Evolutionary conservation across 2,888 invertebrate genomes (phyloP).

Genomic region (Leucania comma): DNA sequence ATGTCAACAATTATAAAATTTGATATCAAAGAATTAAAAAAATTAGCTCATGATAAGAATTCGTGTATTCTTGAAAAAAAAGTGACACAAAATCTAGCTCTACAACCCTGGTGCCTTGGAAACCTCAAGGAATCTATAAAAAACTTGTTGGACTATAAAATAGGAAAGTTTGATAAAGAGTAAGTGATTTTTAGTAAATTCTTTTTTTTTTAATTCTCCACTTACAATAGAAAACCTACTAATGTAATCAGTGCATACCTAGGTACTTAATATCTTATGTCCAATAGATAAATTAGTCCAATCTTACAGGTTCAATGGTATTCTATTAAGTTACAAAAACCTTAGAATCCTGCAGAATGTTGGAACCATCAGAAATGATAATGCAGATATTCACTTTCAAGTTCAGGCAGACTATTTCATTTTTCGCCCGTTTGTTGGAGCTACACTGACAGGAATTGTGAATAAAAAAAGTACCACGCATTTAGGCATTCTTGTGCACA

Average conservation of each 20-base stretch:
- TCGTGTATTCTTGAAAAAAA: conserved; percentile 90
- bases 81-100: conserved; percentile 90
- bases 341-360: conserved; percentile 90
- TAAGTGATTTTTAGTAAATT: conserved; percentile 78
- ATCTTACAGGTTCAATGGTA: conserved; percentile 92
- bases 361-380: conserved; percentile 92
- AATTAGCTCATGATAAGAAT: conserved; percentile 89
- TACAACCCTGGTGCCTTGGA: conserved; percentile 92
- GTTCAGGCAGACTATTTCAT: conserved; percentile 93
- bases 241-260: neutral
- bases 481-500: conserved; percentile 93
- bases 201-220: neutral
- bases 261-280: neutral
- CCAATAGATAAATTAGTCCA: neutral
- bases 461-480: conserved; percentile 93
- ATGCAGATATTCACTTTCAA: conserved; percentile 92
- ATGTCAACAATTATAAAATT: conserved; percentile 89
- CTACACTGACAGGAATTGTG: conserved; percentile 91
- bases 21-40: conserved; percentile 88
- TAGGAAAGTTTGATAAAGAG: conserved; percentile 92
- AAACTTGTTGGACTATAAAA: conserved; percentile 90
- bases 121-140: conserved; percentile 91
- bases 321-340: conserved; percentile 92
- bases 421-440: conserved; percentile 91
- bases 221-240: neutral